A percentile compares a stretch with the other conserved stretches of the same genome.
These are phyloP conservation scores for Thaleichthys pacificus DNA, from an alignment of 2,797 vertebrate species.

Conservation along the genomic window DNA sequence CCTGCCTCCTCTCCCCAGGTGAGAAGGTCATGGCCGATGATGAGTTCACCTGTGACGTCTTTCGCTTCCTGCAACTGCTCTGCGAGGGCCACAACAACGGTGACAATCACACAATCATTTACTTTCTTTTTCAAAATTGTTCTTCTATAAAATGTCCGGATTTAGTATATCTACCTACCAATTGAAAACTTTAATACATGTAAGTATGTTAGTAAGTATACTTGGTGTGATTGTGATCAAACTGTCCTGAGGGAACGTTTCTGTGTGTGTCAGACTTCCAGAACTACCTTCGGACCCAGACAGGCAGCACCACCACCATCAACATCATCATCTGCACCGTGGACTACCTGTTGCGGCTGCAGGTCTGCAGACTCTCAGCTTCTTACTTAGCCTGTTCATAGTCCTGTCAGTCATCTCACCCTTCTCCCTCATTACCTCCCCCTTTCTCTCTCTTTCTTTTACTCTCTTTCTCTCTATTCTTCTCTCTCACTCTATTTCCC, in stretches of 20 bases:
- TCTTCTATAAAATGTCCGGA: neutral
- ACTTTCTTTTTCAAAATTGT: neutral
- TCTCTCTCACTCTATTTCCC: too few relatives aligned
- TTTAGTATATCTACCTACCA: neutral
- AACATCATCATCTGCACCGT: slow-evolving; percentile 96
- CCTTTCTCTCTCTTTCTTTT: neutral
- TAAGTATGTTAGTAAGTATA: too few relatives aligned
- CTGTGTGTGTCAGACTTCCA: slow-evolving; percentile 85
- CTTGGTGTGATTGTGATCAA: too few relatives aligned
- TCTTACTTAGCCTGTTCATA: neutral
- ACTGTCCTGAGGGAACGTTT: neutral
- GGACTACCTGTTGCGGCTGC: slow-evolving; percentile 91
- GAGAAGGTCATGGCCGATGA: slow-evolving; percentile 98
- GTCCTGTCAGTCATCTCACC: neutral
- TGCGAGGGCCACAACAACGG: slow-evolving; percentile 97
- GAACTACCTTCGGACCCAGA: slow-evolving; percentile 93
- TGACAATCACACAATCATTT: slow-evolving; percentile 51
- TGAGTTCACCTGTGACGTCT: slow-evolving; percentile 93
- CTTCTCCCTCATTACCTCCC: neutral
- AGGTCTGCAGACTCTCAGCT: slow-evolving; percentile 70
- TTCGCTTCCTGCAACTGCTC: slow-evolving; percentile 92
- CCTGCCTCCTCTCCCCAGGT: slow-evolving; percentile 68
- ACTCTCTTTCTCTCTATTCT: too few relatives aligned
- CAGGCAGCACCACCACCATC: slow-evolving; percentile 92
- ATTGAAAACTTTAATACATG: neutral